Percentiles rank a stretch among this genome's conserved stretches.
Evolutionary conservation across 2,888 invertebrate species (phyloP).

Genomic region (Bugula neritina): DNA sequence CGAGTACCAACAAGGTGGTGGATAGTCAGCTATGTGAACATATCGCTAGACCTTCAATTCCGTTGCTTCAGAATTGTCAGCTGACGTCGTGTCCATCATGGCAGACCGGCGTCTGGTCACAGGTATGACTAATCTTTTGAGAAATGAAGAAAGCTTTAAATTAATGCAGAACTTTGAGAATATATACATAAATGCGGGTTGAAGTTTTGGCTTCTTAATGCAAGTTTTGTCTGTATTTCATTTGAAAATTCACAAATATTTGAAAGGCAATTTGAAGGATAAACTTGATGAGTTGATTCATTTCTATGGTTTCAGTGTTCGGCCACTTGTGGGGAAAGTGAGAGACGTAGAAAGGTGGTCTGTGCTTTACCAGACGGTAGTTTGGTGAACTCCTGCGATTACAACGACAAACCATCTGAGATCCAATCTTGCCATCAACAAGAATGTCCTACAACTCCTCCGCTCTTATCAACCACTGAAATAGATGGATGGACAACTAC

Average conservation of each 20-base stretch:
- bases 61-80: constrained; percentile 21
- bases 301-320: constrained; percentile 29
- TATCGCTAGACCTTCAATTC: constrained; percentile 28
- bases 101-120: constrained; percentile 83
- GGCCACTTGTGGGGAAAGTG: constrained; percentile 30
- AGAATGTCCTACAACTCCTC: not conserved
- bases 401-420: not conserved
- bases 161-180: too few species aligned
- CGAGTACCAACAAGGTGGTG: constrained; percentile 1
- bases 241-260: too few species aligned
- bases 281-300: too few species aligned
- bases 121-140: too few species aligned
- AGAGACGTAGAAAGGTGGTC: constrained; percentile 31
- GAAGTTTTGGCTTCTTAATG: too few species aligned
- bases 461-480: not conserved
- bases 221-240: too few species aligned
- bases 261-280: too few species aligned
- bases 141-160: too few species aligned
- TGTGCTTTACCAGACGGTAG: constrained; percentile 32
- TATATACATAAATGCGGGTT: too few species aligned
- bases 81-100: constrained; percentile 62
- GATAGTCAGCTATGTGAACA: constrained; percentile 18
- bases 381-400: not conserved
- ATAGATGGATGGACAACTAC: not conserved
- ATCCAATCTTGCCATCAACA: not conserved